These are phyloP conservation scores for Nyctalus aviator DNA, from an alignment of 2,797 vertebrate genomes.

Conservation along the genomic window DNA sequence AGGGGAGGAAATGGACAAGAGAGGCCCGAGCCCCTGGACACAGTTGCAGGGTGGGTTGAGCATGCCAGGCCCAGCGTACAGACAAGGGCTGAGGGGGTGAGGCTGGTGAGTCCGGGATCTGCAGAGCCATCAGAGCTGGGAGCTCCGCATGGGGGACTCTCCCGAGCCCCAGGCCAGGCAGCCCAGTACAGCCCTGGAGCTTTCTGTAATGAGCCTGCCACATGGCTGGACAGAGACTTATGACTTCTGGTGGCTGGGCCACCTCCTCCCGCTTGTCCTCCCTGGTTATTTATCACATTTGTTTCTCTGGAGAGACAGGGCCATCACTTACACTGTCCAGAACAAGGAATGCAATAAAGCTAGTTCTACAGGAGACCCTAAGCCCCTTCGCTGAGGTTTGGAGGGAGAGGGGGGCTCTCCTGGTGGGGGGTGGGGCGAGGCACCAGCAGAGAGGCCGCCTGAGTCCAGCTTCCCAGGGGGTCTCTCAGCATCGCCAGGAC, in stretches of 20 bases:
- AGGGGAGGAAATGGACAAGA: background rate
- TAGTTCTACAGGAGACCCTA: slow-evolving; percentile 51
- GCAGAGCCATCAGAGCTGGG: background rate
- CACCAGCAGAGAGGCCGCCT: background rate
- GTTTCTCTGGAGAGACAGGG: slow-evolving; percentile 82
- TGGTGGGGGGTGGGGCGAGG: background rate
- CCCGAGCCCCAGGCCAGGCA: background rate
- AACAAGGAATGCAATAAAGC: slow-evolving; percentile 81
- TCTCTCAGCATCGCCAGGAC: background rate
- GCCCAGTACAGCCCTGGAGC: slow-evolving; percentile 57
- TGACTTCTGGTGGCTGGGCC: slow-evolving; percentile 83
- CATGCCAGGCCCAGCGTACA: background rate
- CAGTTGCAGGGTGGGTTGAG: too few relatives aligned
- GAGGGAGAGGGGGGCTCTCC: background rate
- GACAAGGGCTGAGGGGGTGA: background rate
- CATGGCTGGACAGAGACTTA: slow-evolving; percentile 86
- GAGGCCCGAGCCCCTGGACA: background rate
- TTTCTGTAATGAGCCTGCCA: slow-evolving; percentile 82
- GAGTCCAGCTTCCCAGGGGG: background rate
- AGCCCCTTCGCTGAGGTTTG: background rate
- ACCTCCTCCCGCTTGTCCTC: slow-evolving; percentile 83
- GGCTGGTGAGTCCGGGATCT: too few relatives aligned
- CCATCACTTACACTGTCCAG: slow-evolving; percentile 83
- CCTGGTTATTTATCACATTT: slow-evolving; percentile 87
- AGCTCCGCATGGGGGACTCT: background rate